A percentile compares a stretch with the other conserved stretches of the same genome.
These are phyloP conservation scores for Mellilla xanthometata DNA, from an alignment of 2,888 invertebrate genomes.

Conservation along the genomic window DNA sequence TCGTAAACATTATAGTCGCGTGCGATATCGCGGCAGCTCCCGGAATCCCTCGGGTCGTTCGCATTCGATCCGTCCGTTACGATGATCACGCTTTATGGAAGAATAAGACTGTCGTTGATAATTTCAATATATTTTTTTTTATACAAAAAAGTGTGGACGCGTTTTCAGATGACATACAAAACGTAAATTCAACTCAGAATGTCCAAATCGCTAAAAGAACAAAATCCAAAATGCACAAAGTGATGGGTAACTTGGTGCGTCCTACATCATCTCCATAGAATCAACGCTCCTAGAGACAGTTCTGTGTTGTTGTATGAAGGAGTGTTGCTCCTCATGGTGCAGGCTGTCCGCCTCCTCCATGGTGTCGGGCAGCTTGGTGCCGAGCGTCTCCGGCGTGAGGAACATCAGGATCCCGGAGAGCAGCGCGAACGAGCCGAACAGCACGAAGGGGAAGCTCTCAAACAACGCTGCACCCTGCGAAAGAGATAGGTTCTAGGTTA, in stretches of 20 bases:
- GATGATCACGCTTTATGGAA: slow-evolving; percentile 10
- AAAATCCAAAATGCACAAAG: too few relatives aligned
- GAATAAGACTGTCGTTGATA: too few relatives aligned
- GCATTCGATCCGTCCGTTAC: slow-evolving; percentile 9
- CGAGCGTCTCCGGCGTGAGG: slow-evolving; percentile 81
- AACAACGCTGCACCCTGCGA: slow-evolving; percentile 54
- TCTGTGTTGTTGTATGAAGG: neutral
- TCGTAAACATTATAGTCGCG: slow-evolving; percentile 10
- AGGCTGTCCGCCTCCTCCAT: slow-evolving; percentile 79
- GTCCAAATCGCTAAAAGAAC: too few relatives aligned
- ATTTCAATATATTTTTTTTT: too few relatives aligned
- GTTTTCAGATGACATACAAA: too few relatives aligned
- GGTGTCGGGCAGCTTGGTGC: slow-evolving; percentile 81
- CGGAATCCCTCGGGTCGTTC: slow-evolving; percentile 14
- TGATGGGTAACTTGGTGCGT: too few relatives aligned
- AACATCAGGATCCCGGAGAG: slow-evolving; percentile 84
- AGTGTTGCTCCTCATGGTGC: neutral
- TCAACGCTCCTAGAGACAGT: neutral
- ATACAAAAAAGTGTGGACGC: too few relatives aligned
- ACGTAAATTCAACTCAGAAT: too few relatives aligned
- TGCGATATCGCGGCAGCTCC: slow-evolving; percentile 8
- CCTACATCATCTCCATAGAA: slow-evolving; percentile 1
- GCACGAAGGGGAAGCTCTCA: slow-evolving; percentile 69
- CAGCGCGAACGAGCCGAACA: slow-evolving; percentile 79
- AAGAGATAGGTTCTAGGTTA: too few relatives aligned